Evolutionary conservation across 2,113 vertebrate genomes (phyloP).

Genomic region (Pluvianellus socialis): DNA sequence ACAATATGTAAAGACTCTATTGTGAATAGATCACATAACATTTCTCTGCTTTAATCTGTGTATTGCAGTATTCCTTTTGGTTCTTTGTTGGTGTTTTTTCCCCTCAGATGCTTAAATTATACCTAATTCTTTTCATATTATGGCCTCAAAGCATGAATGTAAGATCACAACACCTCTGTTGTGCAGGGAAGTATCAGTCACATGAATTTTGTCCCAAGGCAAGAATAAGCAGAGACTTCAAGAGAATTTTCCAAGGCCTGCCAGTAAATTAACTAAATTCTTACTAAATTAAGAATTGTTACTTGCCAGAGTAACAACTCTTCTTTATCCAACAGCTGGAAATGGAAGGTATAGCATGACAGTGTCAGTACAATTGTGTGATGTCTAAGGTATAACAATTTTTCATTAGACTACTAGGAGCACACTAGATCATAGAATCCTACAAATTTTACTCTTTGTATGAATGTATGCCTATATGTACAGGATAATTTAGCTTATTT

Average conservation of each 20-base stretch:
- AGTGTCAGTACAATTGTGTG: neutral
- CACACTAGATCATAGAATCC: neutral
- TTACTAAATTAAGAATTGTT: neutral
- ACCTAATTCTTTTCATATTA: neutral
- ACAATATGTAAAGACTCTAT: neutral
- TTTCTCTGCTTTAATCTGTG: neutral
- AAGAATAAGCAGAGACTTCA: neutral
- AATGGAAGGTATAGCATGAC: neutral
- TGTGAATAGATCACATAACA: neutral
- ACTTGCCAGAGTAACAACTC: neutral
- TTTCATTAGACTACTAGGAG: neutral
- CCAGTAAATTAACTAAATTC: neutral
- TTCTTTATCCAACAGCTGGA: neutral
- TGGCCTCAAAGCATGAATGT: neutral
- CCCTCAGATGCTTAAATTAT: neutral
- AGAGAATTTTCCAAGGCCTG: neutral
- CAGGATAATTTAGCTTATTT: neutral
- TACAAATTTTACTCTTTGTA: neutral
- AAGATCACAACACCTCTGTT: neutral
- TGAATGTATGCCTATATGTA: neutral
- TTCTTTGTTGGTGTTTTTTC: neutral
- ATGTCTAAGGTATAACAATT: neutral
- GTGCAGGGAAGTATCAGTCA: neutral
- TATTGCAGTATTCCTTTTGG: neutral
- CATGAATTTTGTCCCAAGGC: neutral